Percentiles rank a stretch among this genome's conserved stretches.
Evolutionary conservation across 1,140 invertebrate genomes (phyloP).

Genomic region (Magallana gigas): DNA sequence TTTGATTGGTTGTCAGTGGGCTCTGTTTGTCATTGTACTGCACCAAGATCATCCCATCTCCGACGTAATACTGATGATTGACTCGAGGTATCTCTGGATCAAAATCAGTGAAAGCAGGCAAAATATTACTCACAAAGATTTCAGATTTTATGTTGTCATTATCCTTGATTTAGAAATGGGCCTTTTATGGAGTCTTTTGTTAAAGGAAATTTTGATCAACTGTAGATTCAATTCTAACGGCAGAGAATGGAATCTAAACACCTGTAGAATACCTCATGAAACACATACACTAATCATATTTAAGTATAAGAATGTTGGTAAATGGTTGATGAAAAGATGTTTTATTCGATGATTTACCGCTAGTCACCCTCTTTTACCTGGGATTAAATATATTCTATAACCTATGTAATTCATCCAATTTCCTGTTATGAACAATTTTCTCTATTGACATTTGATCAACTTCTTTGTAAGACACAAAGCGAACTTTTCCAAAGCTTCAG

Average conservation of each 20-base stretch:
- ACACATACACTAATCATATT: neutral
- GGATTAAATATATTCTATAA: neutral
- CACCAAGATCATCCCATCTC: neutral
- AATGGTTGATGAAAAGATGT: slow-evolving; percentile 19
- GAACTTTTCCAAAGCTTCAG: neutral
- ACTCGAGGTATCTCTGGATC: neutral
- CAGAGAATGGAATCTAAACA: no score
- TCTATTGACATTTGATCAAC: neutral
- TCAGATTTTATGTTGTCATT: no score
- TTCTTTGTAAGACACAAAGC: neutral
- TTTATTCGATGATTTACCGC: neutral
- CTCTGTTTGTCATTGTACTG: neutral
- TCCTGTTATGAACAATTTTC: neutral
- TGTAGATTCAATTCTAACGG: no score
- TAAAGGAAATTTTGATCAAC: no score
- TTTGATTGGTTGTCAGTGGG: neutral
- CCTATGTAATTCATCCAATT: neutral
- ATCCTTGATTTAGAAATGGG: no score
- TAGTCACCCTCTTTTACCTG: neutral
- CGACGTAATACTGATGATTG: neutral
- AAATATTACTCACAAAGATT: no score
- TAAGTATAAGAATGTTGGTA: neutral
- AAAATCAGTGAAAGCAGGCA: neutral
- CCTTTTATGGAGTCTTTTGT: no score
- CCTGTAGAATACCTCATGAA: neutral